phyloP scores from a whole-genome alignment of 2,888 invertebrate genomes.

The Euplagia quadripunctaria region DNA sequence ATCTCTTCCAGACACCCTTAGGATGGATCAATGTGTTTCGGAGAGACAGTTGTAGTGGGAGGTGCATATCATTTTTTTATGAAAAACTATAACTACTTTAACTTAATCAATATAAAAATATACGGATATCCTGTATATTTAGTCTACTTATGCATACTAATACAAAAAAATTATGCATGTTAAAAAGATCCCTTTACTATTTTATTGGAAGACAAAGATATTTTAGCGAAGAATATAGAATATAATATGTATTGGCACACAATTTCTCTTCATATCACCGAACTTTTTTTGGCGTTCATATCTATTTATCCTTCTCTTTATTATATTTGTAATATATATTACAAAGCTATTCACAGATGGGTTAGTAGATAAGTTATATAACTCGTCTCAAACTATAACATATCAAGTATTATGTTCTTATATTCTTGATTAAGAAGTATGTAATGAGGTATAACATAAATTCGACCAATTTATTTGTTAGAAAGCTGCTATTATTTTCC shows the following conservation, averaged over 20 bases:
- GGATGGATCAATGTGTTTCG: too few relatives aligned
- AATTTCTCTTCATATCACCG: neutral
- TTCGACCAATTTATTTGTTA: neutral
- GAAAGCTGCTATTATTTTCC: neutral
- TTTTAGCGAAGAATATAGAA: neutral
- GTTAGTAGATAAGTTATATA: neutral
- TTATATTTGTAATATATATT: neutral
- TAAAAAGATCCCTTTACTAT: too few relatives aligned
- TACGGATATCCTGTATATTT: too few relatives aligned
- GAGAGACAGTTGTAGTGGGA: too few relatives aligned
- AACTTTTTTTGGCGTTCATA: neutral
- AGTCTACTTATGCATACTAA: too few relatives aligned
- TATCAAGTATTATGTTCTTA: neutral
- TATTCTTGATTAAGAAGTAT: neutral
- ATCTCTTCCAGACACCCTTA: too few relatives aligned
- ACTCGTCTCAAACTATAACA: neutral
- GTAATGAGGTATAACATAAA: constrained; percentile 1
- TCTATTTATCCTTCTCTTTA: neutral
- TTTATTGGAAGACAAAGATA: neutral
- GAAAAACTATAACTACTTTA: too few relatives aligned
- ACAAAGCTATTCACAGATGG: neutral
- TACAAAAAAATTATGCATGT: too few relatives aligned
- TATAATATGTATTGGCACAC: neutral
- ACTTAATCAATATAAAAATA: too few relatives aligned
- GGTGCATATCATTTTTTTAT: too few relatives aligned